Conservation (phyloP, 2,888 invertebrate species). For the Caenorhabditis sp. region DNA sequence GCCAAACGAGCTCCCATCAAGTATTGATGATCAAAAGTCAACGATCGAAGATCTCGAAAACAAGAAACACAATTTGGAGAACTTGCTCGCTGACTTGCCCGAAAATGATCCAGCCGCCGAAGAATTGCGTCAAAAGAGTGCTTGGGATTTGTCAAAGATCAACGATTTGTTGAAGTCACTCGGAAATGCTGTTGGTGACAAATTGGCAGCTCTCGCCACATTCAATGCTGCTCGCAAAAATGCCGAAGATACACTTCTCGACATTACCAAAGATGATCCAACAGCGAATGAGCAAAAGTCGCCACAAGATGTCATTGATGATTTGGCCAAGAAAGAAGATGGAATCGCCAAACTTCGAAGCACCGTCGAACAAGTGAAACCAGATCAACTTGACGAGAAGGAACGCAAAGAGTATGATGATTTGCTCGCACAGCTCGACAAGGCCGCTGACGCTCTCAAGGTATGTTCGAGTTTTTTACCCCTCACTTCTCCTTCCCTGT, state of each 20-base stretch:
- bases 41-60: conserved; percentile 46
- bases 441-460: conserved; percentile 43
- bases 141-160: conserved; percentile 50
- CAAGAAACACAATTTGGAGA: conserved; percentile 42
- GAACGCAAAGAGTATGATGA: conserved; percentile 39
- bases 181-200: conserved; percentile 50
- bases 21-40: conserved; percentile 46
- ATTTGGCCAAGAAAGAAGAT: conserved; percentile 34
- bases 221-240: conserved; percentile 53
- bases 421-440: conserved; percentile 41
- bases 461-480: conserved; percentile 6
- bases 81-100: conserved; percentile 39
- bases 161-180: conserved; percentile 48
- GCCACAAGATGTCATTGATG: conserved; percentile 41
- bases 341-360: conserved; percentile 29
- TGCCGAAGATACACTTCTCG: conserved; percentile 47
- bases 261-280: conserved; percentile 21
- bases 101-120: conserved; percentile 40
- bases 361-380: conserved; percentile 25
- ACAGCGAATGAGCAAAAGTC: conserved; percentile 16
- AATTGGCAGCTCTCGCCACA: conserved; percentile 52
- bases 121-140: conserved; percentile 47
- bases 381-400: conserved; percentile 42
- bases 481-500: neutral
- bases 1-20: conserved; percentile 31